A percentile compares a stretch with the other conserved stretches of the same genome.
These are phyloP conservation scores for Dynastes grantii DNA, from an alignment of 2,888 invertebrate genomes.

Conservation along the genomic window DNA sequence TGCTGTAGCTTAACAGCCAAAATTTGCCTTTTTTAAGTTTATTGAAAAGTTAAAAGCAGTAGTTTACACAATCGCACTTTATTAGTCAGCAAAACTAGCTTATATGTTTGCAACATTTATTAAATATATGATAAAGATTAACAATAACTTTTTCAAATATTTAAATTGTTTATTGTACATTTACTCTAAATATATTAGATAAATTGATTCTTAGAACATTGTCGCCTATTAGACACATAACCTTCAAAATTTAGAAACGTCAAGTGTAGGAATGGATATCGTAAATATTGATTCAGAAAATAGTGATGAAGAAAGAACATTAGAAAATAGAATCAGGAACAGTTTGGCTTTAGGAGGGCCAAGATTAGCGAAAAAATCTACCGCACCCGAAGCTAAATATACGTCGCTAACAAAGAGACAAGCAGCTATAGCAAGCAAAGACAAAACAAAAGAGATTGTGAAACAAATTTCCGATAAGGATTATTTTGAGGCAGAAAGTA, in stretches of 20 bases:
- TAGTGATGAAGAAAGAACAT: conserved; percentile 37
- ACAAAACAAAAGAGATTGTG: conserved; percentile 47
- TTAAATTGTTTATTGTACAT: background rate
- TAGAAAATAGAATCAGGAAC: conserved; percentile 26
- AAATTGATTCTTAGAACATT: background rate
- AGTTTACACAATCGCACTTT: no score
- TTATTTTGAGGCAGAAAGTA: conserved; percentile 63
- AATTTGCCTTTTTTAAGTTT: no score
- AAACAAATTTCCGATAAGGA: conserved; percentile 42
- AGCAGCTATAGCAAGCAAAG: conserved; percentile 55
- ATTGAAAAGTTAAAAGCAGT: no score
- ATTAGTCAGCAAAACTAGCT: no score
- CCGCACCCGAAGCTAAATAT: conserved; percentile 51
- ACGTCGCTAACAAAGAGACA: conserved; percentile 52
- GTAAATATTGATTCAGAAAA: conserved; percentile 51
- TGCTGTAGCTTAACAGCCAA: no score
- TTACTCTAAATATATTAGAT: background rate
- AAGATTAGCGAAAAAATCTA: conserved; percentile 57
- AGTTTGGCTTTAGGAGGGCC: conserved; percentile 47
- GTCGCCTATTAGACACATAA: background rate
- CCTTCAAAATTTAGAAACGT: conserved; percentile 18
- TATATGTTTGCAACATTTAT: background rate
- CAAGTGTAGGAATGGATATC: conserved; percentile 1
- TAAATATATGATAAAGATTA: background rate
- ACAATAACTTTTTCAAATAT: background rate